phyloP scores from a whole-genome alignment of 2,888 invertebrate genomes.

The Sturmia bella region DNA sequence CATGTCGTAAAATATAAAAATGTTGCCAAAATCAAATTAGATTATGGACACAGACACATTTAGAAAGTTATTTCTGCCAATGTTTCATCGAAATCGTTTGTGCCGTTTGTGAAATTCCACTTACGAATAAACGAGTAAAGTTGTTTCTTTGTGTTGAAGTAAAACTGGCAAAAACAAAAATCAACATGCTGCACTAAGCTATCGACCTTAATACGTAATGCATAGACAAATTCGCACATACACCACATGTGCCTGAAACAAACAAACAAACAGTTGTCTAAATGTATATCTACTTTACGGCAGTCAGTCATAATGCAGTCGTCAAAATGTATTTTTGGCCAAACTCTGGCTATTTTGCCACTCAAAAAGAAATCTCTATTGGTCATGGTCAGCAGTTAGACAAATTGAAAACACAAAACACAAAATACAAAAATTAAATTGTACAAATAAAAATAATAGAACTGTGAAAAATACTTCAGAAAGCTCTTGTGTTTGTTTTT shows the following conservation, averaged over 20 bases:
- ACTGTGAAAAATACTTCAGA: constrained; percentile 58
- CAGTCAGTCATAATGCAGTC: constrained; percentile 64
- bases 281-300: constrained; percentile 1
- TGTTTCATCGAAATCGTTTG: constrained; percentile 21
- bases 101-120: constrained; percentile 12
- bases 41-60: constrained; percentile 44
- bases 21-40: constrained; percentile 68
- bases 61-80: constrained; percentile 43
- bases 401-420: constrained; percentile 26
- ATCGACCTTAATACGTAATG: constrained; percentile 62
- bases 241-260: neutral
- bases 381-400: constrained; percentile 70
- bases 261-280: no score
- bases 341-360: constrained; percentile 39
- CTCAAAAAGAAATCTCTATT: constrained; percentile 57
- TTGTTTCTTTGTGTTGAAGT: constrained; percentile 4
- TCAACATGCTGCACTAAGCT: constrained; percentile 53
- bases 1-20: constrained; percentile 60
- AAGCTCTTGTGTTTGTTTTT: constrained; percentile 29
- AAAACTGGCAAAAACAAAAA: no score
- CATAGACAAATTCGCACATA: neutral
- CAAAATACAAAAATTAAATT: constrained; percentile 27
- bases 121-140: neutral
- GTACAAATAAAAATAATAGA: constrained; percentile 49
- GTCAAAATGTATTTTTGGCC: constrained; percentile 37